A percentile compares a stretch with the other conserved stretches of the same genome.
These are phyloP conservation scores for Dermolepida albohirtum DNA, from an alignment of 2,888 invertebrate genomes.

Conservation along the genomic window DNA sequence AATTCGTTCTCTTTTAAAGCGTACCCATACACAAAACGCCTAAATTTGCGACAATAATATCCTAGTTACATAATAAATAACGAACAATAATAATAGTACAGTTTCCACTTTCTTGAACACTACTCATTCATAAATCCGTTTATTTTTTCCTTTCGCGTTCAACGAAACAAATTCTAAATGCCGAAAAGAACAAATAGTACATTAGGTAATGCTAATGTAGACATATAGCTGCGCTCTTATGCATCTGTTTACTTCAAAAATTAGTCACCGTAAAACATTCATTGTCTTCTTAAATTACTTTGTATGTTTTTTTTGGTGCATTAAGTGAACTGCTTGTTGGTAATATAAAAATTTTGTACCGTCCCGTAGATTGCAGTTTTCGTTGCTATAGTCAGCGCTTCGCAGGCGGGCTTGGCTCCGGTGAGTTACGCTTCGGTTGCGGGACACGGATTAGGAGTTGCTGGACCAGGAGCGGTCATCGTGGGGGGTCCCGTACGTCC, in stretches of 20 bases:
- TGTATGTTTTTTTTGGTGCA: neutral
- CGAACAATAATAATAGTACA: conserved; percentile 12
- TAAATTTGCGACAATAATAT: neutral
- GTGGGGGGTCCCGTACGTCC: conserved; percentile 29
- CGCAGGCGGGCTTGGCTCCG: conserved; percentile 46
- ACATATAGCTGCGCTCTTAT: too few species aligned
- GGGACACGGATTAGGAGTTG: conserved; percentile 42
- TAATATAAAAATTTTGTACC: neutral
- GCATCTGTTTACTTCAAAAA: too few species aligned
- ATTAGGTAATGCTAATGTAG: neutral
- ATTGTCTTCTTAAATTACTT: neutral
- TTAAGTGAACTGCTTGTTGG: neutral
- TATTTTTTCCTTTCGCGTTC: neutral
- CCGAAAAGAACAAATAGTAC: conserved; percentile 6
- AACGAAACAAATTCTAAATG: neutral
- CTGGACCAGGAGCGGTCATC: conserved; percentile 32
- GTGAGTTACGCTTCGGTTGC: conserved; percentile 44
- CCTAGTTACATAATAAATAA: neutral
- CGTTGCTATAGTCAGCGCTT: conserved; percentile 19
- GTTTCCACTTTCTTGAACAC: conserved; percentile 15
- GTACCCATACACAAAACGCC: too few species aligned
- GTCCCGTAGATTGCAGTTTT: conserved; percentile 26
- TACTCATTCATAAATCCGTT: conserved; percentile 14
- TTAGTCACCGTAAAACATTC: neutral
- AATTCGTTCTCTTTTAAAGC: too few species aligned